Percentiles rank a stretch among this genome's conserved stretches.
These are phyloP conservation scores for Cerastis rubricosa DNA, from an alignment of 2,888 invertebrate genomes.

Conservation along the genomic window DNA sequence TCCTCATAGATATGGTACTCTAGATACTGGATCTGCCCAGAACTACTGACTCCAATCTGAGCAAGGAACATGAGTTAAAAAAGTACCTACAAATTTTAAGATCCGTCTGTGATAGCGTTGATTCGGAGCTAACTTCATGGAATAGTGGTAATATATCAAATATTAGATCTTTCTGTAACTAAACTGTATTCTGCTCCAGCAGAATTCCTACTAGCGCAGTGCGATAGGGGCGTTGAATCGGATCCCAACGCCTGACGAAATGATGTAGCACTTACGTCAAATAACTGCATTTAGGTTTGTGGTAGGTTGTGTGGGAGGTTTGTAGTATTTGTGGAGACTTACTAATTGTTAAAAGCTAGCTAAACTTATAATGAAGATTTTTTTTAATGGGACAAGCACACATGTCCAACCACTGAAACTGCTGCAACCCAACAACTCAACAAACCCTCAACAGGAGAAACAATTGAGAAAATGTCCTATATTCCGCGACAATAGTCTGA, in stretches of 20 bases:
- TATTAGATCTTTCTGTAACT: neutral
- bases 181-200: neutral
- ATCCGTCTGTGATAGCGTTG: neutral
- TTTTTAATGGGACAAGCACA: neutral
- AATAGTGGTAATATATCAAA: neutral
- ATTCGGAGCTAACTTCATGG: neutral
- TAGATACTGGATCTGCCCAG: slow-evolving; percentile 93
- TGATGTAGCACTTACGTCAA: neutral
- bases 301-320: too few species aligned
- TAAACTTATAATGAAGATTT: neutral
- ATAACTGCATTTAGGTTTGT: neutral
- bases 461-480: neutral
- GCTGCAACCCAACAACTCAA: neutral
- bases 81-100: neutral
- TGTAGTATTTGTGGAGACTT: too few species aligned
- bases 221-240: neutral
- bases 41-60: slow-evolving; percentile 89
- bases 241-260: neutral
- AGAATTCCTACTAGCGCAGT: neutral
- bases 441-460: neutral
- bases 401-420: neutral
- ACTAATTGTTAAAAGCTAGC: neutral
- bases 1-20: slow-evolving; percentile 90
- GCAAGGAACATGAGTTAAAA: neutral
- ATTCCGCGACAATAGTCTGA: neutral